Evolutionary conservation across 1,140 invertebrate genomes (phyloP), one percentile per base, ranked within the genome.

Genomic region (Drosophila sulfurigaster): DNA sequence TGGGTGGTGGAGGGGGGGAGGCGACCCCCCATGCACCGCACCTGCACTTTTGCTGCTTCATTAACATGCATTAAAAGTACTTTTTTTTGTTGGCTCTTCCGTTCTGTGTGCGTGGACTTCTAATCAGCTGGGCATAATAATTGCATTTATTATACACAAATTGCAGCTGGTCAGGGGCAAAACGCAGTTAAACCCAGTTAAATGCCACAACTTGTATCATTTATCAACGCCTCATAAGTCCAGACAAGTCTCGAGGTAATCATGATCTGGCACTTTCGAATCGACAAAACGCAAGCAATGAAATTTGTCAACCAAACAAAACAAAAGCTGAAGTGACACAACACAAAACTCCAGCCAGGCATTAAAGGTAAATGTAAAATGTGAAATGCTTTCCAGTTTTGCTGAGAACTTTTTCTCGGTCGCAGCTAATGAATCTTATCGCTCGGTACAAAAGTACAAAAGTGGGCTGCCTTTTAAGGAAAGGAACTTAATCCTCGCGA

Each of bases 401-500:
- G 8, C 45, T 78, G 69, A 68, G 75, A 86, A 81, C 58, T 65
- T 74, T 71, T 79, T 43, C 13, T 30, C 65, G 54, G 28, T 60
- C 41, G 62, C 63, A 56, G 71, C 71, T 75, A 75, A 78, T 75
- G 65, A 76, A 76, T 71, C 67, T 85, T 65, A 73, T 52, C 45
- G 10, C 41, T 25, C 20, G 0, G 20, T 25, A 25, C 20, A 25
- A 25, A 25, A 66, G 25, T 48, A 15, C 54, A 13, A 51, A 66
- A 60, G 38, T 68, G 35, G 56, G 56, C 56, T 72, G 64, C 63
- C 51, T 48, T 48, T 30, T 41, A 56, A 62, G 66, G 38, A 41
- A 35, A 46, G 35, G 62, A 41, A 43, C 73, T 72, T 79, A 88
- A 87, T 82, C 77, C 80, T 68, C 46, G 46, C 66, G 80, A 87